Conservation (phyloP, 1,140 invertebrate species). For the Bombus superbus region DNA sequence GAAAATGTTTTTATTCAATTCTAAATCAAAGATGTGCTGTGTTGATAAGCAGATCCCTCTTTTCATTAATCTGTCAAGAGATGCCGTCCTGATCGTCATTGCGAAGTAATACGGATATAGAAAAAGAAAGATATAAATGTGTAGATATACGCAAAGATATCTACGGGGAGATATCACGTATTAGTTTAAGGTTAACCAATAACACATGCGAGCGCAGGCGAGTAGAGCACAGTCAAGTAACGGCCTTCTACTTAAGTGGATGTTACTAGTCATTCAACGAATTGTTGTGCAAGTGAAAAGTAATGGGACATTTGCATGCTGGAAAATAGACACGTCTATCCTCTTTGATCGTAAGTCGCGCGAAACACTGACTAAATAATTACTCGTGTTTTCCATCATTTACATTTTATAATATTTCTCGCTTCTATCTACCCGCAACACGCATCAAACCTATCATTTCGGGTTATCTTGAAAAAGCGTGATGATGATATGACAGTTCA, state of each 20-base stretch:
- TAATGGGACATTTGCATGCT: slow-evolving; percentile 48
- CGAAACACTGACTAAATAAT: background rate
- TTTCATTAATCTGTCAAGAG: background rate
- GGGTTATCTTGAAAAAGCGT: background rate
- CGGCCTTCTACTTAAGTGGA: slow-evolving; percentile 1
- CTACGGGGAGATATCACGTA: slow-evolving; percentile 35
- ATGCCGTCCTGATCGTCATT: background rate
- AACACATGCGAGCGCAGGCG: slow-evolving; percentile 16
- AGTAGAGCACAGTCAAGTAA: slow-evolving; percentile 40
- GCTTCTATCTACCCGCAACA: no score
- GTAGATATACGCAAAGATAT: background rate
- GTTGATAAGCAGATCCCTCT: background rate
- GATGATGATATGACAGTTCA: background rate
- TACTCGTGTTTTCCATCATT: background rate
- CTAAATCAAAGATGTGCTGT: background rate
- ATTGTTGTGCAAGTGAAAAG: background rate
- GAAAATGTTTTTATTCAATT: background rate
- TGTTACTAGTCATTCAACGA: background rate
- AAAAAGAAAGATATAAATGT: background rate
- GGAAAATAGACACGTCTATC: background rate
- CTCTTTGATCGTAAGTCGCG: slow-evolving; percentile 26
- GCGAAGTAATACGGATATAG: background rate
- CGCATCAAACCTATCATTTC: background rate
- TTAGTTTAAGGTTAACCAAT: slow-evolving; percentile 54
- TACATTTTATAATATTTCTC: background rate